Base-by-base conservation (phyloP, 2,888 invertebrate genomes). In the Globia sparganii region DNA sequence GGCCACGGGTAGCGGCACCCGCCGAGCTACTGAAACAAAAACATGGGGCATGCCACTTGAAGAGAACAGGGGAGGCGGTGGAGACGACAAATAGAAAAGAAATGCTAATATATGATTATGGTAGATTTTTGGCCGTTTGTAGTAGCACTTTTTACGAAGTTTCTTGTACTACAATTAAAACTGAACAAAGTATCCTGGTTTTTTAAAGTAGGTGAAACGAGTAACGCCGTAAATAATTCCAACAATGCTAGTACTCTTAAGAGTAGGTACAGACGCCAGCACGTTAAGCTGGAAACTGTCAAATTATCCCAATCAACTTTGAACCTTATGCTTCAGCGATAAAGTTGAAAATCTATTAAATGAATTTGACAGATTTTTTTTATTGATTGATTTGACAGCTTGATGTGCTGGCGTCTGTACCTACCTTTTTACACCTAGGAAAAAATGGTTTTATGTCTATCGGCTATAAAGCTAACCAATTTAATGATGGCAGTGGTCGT, bases 11-110 rank as follows among this genome's bases (percentile, higher is more conserved):
- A 78, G 76, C 71, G 61, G 70, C 78, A 73, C 77, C 69, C 82
- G 83, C 70, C 40, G 72, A 64, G 86, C 77, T 73, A 46, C 78
- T 80, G 85, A 82, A 87, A 90, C 84, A 86, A 89, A 89, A 89
- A 87, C 89, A 87, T 81, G 84, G 87, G 85, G 79, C 75, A 75
- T 67, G 78, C 75, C 80, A 78, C 85, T 88, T 82, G 81, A 78
- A 11, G 18, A 67, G 73, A 40, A 84, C 80, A 85, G 46, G n/a
- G 71, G 69, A 68, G 21, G 9, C 58, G 11, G 61, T 86, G 69
- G 84, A 88, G 81, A 25, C 4, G 71, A 28, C 58, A n/a, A 56
- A 56, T 11, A n/a, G n/a, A n/a, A 56, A n/a, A 13, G n/a, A n/a
- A 56, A 56, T 56, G 56, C n/a, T 56, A 6, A 13, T 58, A 5